Conservation (phyloP, 2,888 invertebrate species). For the Clivina fossor region DNA sequence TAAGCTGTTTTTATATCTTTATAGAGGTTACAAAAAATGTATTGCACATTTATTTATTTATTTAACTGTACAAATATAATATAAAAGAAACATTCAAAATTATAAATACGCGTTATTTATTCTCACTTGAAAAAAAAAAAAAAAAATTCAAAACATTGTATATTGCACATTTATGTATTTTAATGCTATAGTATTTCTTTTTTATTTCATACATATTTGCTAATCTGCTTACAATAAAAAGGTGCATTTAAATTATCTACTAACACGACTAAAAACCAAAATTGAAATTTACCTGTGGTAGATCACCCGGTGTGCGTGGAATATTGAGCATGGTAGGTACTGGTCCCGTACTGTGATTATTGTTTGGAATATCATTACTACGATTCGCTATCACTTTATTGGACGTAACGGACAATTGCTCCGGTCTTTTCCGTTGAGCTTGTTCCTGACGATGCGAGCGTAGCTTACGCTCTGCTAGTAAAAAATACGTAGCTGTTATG, state of each 20-base stretch:
- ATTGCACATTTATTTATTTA: too few relatives aligned
- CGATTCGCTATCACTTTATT: conserved; percentile 40
- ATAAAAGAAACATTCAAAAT: too few relatives aligned
- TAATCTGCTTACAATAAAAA: too few relatives aligned
- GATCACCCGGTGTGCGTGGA: conserved; percentile 69
- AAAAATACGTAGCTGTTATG: conserved; percentile 96
- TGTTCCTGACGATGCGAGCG: conserved; percentile 73
- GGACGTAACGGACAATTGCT: conserved; percentile 51
- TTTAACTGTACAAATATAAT: too few relatives aligned
- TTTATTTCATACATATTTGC: not conserved
- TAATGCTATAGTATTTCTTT: not conserved
- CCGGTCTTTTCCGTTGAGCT: conserved; percentile 52
- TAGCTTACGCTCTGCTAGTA: conserved; percentile 91
- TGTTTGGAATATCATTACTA: conserved; percentile 45
- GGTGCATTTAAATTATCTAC: too few relatives aligned
- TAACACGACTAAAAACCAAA: too few relatives aligned
- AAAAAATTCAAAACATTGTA: too few relatives aligned
- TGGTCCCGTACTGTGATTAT: conserved; percentile 41
- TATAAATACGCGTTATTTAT: too few relatives aligned
- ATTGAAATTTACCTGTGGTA: conserved; percentile 66
- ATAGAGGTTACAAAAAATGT: too few relatives aligned
- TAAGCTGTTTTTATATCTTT: too few relatives aligned
- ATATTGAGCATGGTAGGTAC: conserved; percentile 58
- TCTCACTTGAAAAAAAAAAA: too few relatives aligned
- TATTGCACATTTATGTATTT: too few relatives aligned